A percentile compares a stretch with the other conserved stretches of the same genome.
phyloP scores from a whole-genome alignment of 92 coral and sea anemone species.

The Phenganax stokvisi region DNA sequence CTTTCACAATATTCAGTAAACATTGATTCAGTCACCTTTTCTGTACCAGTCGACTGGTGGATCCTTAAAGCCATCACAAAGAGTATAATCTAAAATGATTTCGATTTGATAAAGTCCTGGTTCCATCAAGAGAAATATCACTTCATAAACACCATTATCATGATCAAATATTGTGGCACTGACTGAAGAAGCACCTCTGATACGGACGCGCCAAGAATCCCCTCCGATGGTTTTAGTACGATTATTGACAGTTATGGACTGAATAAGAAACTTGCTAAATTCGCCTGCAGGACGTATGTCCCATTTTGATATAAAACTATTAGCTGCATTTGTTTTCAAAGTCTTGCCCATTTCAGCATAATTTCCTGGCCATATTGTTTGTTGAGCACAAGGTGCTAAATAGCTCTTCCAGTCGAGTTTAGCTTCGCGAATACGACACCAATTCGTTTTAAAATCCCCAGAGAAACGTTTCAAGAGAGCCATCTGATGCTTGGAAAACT shows the following conservation, averaged over 20 bases:
- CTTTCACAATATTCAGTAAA: no score
- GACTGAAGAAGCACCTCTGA: constrained; percentile 60
- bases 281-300: constrained; percentile 62
- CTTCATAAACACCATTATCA: constrained; percentile 66
- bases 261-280: constrained; percentile 68
- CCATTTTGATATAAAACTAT: constrained; percentile 60
- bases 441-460: constrained; percentile 45
- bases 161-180: constrained; percentile 65
- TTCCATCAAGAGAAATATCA: constrained; percentile 67
- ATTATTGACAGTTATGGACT: constrained; percentile 49
- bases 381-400: constrained; percentile 60
- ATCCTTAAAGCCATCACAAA: constrained; percentile 76
- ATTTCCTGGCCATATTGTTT: constrained; percentile 56
- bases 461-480: constrained; percentile 1
- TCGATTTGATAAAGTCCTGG: constrained; percentile 64
- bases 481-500: neutral
- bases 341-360: neutral
- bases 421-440: constrained; percentile 78
- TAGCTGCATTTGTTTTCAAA: constrained; percentile 50
- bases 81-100: constrained; percentile 68
- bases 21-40: constrained; percentile 45
- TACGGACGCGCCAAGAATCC: constrained; percentile 78
- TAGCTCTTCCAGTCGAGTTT: constrained; percentile 64
- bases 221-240: constrained; percentile 61
- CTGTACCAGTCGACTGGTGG: constrained; percentile 76